Evolutionary conservation across 1,140 invertebrate genomes (phyloP).

Genomic region (Dinoponera quadriceps): DNA sequence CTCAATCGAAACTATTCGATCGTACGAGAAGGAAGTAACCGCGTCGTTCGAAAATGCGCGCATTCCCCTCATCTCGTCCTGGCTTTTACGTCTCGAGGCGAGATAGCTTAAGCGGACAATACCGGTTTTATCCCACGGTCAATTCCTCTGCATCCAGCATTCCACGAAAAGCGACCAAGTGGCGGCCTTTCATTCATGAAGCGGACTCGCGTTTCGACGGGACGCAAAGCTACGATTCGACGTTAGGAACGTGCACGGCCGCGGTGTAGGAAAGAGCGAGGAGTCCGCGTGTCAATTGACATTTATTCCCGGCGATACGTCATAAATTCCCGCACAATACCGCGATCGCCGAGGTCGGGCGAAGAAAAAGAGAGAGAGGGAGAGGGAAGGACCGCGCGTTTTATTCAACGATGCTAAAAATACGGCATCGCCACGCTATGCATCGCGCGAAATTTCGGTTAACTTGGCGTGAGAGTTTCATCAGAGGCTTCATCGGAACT

Average conservation of each 20-base stretch:
- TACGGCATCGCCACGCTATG: conserved; percentile 8
- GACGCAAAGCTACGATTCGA: conserved; percentile 44
- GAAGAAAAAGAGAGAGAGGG: not conserved
- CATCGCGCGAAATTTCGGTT: not conserved
- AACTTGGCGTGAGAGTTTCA: not conserved
- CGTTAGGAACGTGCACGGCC: conserved; percentile 16
- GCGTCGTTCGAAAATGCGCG: conserved; percentile 1
- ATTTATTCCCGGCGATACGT: conserved; percentile 69
- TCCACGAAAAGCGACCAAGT: conserved; percentile 22
- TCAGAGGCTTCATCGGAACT: not conserved
- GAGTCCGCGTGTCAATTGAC: conserved; percentile 68
- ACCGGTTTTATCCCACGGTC: conserved; percentile 39
- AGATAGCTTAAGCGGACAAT: conserved; percentile 43
- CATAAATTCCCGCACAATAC: conserved; percentile 62
- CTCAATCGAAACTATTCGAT: not conserved
- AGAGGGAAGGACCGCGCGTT: not conserved
- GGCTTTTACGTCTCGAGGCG: conserved; percentile 12
- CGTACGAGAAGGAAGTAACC: not conserved
- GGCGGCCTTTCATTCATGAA: conserved; percentile 48
- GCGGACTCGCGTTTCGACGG: conserved; percentile 29
- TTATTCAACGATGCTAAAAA: conserved; percentile 30
- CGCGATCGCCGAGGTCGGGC: not conserved
- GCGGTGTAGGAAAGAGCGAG: conserved; percentile 62
- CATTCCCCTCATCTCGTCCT: too few species aligned
- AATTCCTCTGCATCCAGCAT: conserved; percentile 36